Percentiles rank a stretch among this genome's conserved stretches.
Evolutionary conservation across 2,113 vertebrate genomes (phyloP).

Genomic region (chimpanzee (Pan troglodytes)): NHGRI_mPanTro3-v2.1_pri NC_072408.2:26034501-26035000

Average conservation of each 20-base stretch:
- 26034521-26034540: neutral
- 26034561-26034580: slow-evolving; percentile 38
- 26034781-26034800: neutral
- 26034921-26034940: neutral
- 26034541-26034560: neutral
- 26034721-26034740: neutral
- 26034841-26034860: slow-evolving; percentile 35
- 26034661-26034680: neutral
- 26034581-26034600: neutral
- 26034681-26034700: neutral
- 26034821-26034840: neutral
- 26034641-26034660: neutral
- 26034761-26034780: slow-evolving; percentile 13
- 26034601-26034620: slow-evolving; percentile 45
- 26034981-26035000: neutral
- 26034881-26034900: neutral
- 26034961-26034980: slow-evolving; percentile 30
- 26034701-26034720: neutral
- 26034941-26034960: slow-evolving; percentile 14
- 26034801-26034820: slow-evolving; percentile 25
- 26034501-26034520: too few species aligned
- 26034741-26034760: neutral
- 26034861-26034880: neutral
- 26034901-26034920: neutral
- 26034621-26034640: slow-evolving; percentile 1